phyloP scores from a whole-genome alignment of 2,113 vertebrate species.

The Sander vitreus region DNA sequence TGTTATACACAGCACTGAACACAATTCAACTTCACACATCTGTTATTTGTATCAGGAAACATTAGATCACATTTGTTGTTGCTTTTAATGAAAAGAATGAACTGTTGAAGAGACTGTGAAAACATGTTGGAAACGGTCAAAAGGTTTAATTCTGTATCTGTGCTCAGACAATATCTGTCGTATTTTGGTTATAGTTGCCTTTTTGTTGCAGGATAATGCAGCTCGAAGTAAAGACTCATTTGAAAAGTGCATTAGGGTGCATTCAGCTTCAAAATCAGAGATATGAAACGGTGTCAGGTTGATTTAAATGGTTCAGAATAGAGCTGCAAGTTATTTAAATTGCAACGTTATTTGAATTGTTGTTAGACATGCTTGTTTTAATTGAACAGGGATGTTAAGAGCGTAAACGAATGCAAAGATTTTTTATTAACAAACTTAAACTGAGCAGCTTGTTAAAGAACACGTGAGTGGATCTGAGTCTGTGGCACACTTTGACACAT shows the following conservation, averaged over 20 bases:
- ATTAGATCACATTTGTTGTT: background rate
- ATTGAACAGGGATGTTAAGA: no score
- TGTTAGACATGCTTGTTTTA: no score
- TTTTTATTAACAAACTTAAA: no score
- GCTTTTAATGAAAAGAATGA: no score
- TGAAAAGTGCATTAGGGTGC: background rate
- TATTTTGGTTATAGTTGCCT: background rate
- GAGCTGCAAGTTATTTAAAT: no score
- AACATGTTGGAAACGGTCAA: background rate
- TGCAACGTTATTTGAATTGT: no score
- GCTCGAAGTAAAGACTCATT: background rate
- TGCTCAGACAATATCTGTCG: background rate
- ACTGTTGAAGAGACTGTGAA: background rate
- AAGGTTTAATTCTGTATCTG: background rate
- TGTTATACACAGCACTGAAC: background rate
- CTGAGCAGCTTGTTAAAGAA: no score
- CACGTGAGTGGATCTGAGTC: background rate
- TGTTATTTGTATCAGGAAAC: background rate
- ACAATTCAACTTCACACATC: background rate
- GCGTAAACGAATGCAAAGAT: no score
- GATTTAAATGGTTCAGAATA: no score
- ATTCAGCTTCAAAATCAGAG: no score
- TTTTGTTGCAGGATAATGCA: background rate
- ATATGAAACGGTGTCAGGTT: no score
- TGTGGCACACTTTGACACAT: conserved; percentile 33